Evolutionary conservation across 1,140 invertebrate species (phyloP), one percentile per base, ranked within the genome.

Genomic region (Euschistus heros): DNA sequence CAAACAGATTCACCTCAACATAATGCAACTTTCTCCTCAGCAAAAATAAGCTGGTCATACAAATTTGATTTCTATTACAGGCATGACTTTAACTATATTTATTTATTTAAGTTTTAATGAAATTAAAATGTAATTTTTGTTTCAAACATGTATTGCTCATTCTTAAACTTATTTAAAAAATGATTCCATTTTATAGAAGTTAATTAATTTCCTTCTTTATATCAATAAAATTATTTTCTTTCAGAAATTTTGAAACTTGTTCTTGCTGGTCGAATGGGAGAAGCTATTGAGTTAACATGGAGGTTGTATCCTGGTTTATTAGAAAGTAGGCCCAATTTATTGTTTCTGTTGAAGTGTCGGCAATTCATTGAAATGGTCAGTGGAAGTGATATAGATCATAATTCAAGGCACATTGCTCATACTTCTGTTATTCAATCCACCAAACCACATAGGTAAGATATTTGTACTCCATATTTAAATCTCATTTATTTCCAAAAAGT

Each of bases 321-420:
- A 70, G 91, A 96, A 75, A 81, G 84, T 52, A 92, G 97, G 78
- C 84, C 85, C 70, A 92, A 96, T 75, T 80, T 98, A 69, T 82
- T 93, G 72, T 97, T 98, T 76, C 86, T 92, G 76, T 81, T 99
- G 63, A 96, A 97, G 76, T 96, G 93, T 78, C 85, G 96, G 69
- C 94, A 98, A 79, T 98, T 98, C 79, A 89, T 99, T 26, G 96
- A 99, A 79, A 91, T 91, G 89, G 87, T 91, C 62, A 91, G 90
- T 75, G 89, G 88, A 61, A 84, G 86, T 52, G 89, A 91, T 75
- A 83, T 86, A 17, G 85, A 68, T 10, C 4, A 42, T 15, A 37
- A 18, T 27, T n/a, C 27, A 0, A 20, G 67, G 20, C 42, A 33
- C 20, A 50, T 63, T 27, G 54, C 27, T 75, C 84, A 86, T 76